Evolutionary conservation across 2,888 invertebrate species (phyloP), one percentile per base, ranked within the genome.

Genomic region (Diarsia brunnea): DNA sequence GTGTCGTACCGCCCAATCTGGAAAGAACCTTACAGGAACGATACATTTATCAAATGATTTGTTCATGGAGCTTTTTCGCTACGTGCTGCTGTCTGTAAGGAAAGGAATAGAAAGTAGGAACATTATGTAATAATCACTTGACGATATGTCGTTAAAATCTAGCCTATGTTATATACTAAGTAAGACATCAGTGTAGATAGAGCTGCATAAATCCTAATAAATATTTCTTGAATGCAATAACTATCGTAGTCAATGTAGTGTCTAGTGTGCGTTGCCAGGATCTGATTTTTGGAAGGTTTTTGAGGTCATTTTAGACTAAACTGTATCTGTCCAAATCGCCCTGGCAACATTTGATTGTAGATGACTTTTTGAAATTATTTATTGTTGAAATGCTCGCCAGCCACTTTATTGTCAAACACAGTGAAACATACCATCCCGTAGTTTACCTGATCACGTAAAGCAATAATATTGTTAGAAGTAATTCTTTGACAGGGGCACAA

Each of bases 151-250:
- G 24, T 27, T 69, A 82, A 79, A 82, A 69, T 64, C 21, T 77
- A 79, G 76, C 69, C 47, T 69, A 82, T 77, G 75, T 78, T 61
- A 76, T 64, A 58, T 58, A 78, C 49, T 81, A 76, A 60, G 12
- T 79, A 76, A 82, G 77, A 65, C 58, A 64, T 65, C 64, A 76
- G 76, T 76, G 69, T 79, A 82, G 77, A 79, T 79, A 79, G 64
- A 76, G 55, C 69, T 47, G 19, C 78, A 82, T 69, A 65, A 65
- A 65, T 82, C 47, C 58, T 69, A 77, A 27, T 60, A 60, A 75
- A 69, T 77, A 77, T 27, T 65, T 65, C 38, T 24, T 21, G 68
- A 77, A 77, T 82, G 79, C 79, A 79, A 82, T 79, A 77, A 79
- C 82, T 77, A 79, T 77, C 27, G 47, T 79, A 77, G 63, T 63